Percentiles rank a stretch among this genome's conserved stretches.
Evolutionary conservation across 2,888 invertebrate species (phyloP).

Genomic region (Synanthedon formicaeformis): DNA sequence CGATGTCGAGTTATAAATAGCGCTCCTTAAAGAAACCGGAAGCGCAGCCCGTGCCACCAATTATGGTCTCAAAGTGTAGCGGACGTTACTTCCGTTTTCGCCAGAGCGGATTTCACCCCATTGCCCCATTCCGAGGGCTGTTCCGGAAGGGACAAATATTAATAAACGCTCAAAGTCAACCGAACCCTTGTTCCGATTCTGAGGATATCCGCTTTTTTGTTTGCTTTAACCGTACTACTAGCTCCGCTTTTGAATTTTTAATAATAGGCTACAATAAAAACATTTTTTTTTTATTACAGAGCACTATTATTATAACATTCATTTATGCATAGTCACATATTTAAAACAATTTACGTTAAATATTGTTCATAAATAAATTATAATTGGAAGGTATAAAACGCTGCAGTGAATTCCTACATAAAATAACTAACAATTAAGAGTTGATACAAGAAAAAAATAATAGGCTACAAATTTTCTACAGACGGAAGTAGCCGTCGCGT

Average conservation of each 20-base stretch:
- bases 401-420: neutral
- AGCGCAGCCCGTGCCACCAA: conserved; percentile 59
- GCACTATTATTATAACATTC: neutral
- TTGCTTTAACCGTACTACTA: conserved; percentile 4
- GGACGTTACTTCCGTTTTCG: conserved; percentile 65
- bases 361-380: neutral
- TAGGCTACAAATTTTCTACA: conserved; percentile 3
- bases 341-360: neutral
- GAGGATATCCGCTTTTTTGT: conserved; percentile 38
- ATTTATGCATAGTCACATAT: neutral
- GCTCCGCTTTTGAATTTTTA: neutral
- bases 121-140: conserved; percentile 54
- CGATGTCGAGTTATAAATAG: conserved; percentile 8
- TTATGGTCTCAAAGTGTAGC: conserved; percentile 50
- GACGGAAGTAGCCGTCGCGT: conserved; percentile 6
- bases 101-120: conserved; percentile 49
- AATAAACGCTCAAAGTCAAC: conserved; percentile 57
- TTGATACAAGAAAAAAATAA: neutral
- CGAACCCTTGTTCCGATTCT: conserved; percentile 39
- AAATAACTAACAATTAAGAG: neutral
- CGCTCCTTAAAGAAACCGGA: conserved; percentile 41
- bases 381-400: neutral
- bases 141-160: conserved; percentile 60
- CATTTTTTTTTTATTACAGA: neutral
- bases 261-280: neutral